Evolutionary conservation across 1,140 invertebrate species (phyloP).

Genomic region (Trichomalopsis sarcophagae): DNA sequence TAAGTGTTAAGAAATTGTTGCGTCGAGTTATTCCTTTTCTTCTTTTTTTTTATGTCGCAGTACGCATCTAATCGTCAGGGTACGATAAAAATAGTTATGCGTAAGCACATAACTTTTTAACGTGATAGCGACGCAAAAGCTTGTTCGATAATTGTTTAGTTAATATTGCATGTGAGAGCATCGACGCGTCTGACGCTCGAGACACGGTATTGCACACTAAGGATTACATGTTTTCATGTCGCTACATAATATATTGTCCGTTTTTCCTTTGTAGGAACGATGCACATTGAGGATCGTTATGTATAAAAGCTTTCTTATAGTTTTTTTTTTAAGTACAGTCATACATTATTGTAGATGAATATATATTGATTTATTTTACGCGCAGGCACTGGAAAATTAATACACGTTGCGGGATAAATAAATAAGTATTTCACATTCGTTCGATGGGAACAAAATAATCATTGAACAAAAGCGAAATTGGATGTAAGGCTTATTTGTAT

Average conservation of each 20-base stretch:
- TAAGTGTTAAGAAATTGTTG: conserved; percentile 35
- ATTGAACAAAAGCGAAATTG: neutral
- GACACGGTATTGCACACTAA: conserved; percentile 35
- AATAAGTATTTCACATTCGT: too few species aligned
- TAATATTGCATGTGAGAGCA: conserved; percentile 24
- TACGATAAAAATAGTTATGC: neutral
- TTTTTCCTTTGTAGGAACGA: neutral
- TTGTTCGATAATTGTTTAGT: neutral
- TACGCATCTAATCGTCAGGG: neutral
- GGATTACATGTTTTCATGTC: neutral
- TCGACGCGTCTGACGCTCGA: neutral
- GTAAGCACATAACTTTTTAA: neutral
- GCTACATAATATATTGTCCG: neutral
- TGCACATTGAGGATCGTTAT: neutral
- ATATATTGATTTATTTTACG: neutral
- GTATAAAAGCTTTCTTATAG: neutral
- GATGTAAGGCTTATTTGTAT: neutral
- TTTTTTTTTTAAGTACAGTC: neutral
- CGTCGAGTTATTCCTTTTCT: conserved; percentile 24
- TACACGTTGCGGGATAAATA: neutral
- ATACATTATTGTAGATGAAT: neutral
- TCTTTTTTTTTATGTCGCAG: neutral
- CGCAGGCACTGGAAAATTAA: neutral
- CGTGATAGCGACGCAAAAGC: neutral
- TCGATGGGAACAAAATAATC: neutral